Evolutionary conservation across 2,113 vertebrate species (phyloP), one percentile per base, ranked within the genome.

Genomic region (Corythoichthys haematopterus): DNA sequence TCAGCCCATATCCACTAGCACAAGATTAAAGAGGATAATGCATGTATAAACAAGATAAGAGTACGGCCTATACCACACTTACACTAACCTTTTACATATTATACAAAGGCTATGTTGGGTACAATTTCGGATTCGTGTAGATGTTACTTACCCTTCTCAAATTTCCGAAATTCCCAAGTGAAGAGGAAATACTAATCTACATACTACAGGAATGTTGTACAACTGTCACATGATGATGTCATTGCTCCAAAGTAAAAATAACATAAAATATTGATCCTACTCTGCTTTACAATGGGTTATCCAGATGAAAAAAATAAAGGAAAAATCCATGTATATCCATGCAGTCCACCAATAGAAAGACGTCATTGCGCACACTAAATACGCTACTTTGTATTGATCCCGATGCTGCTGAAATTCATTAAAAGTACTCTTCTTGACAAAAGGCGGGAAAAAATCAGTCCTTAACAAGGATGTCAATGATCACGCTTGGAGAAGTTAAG

Each of bases 81-180:
- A 28, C 47, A 12, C 16, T 55, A n/a, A 65, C 35, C 46, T 48
- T 68, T 3, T 15, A 45, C 12, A 71, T 33, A 68, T 62, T 33
- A 16, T 33, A 4, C 63, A 14, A n/a, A 69, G 43, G 9, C 53
- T 0, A 64, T 28, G 43, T 57, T 65, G 0, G 35, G 8, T 45
- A n/a, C 11, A 72, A 3, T 11, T 48, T 50, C 7, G 46, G 3
- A 12, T 6, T 6, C 14, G 13, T 62, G n/a, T 48, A 47, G 7
- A 50, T 70, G 47, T 36, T 43, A 89, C 85, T 87, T 79, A 89
- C 84, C 80, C 3, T 55, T 36, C 59, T 56, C 55, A 15, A 57
- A 57, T 57, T 73, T 57, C 53, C 3, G 50, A 61, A 47, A 8
- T 48, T 45, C 65, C 36, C 55, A 61, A 63, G 61, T 33, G 40